Evolutionary conservation across 2,797 vertebrate species (phyloP).

Genomic region (Fundulus diaphanus): DNA sequence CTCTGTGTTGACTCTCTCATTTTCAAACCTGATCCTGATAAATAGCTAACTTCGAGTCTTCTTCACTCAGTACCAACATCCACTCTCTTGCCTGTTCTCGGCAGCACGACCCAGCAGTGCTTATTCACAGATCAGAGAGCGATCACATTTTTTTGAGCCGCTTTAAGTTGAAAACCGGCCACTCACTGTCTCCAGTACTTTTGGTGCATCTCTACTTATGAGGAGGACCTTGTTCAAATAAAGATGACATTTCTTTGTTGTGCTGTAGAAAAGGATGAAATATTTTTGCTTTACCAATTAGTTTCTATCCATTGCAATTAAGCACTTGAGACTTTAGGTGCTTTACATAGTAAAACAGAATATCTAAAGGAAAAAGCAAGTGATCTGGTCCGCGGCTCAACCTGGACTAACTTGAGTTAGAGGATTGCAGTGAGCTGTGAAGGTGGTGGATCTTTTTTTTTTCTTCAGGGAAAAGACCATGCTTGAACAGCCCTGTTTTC

Average conservation of each 20-base stretch:
- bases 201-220: constrained; percentile 7
- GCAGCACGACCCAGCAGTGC: neutral
- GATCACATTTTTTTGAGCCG: neutral
- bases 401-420: constrained; percentile 30
- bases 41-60: neutral
- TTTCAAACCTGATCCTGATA: neutral
- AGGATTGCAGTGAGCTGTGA: constrained; percentile 51
- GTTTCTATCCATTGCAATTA: constrained; percentile 22
- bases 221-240: constrained; percentile 36
- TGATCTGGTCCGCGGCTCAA: constrained; percentile 18
- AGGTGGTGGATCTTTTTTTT: constrained; percentile 41
- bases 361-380: constrained; percentile 32
- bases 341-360: constrained; percentile 23
- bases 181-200: neutral
- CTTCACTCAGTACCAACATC: neutral
- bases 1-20: neutral
- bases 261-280: constrained; percentile 25
- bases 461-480: constrained; percentile 21
- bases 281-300: constrained; percentile 42
- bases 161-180: neutral
- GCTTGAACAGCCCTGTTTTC: constrained; percentile 38
- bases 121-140: neutral
- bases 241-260: constrained; percentile 36
- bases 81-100: neutral
- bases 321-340: constrained; percentile 44